Percentiles rank a stretch among this genome's conserved stretches.
phyloP scores from a whole-genome alignment of 2,113 vertebrate genomes.

The Rutilus rutilus region DNA sequence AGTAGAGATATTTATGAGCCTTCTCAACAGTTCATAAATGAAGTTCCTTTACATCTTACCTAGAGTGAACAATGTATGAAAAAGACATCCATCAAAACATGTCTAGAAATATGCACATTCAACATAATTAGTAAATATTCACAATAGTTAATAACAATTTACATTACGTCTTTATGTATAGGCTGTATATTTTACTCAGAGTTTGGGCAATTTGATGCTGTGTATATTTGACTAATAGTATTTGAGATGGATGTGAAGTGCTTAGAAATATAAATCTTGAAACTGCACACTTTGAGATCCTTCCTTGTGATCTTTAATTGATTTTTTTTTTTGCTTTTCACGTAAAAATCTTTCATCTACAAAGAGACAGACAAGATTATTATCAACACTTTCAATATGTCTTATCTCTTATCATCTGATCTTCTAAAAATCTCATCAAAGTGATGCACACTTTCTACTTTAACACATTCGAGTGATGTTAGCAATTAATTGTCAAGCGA shows the following conservation, averaged over 20 bases:
- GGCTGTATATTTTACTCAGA: not conserved
- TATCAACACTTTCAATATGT: not conserved
- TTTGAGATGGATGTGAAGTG: not conserved
- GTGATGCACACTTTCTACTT: not conserved
- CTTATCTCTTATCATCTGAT: not conserved
- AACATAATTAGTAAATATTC: not conserved
- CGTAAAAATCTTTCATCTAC: not conserved
- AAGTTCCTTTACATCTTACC: not conserved
- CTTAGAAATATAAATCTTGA: constrained; percentile 12
- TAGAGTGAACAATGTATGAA: not conserved
- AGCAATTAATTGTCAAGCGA: not conserved
- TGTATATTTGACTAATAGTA: not conserved
- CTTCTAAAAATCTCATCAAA: constrained; percentile 13
- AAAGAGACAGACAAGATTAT: not conserved
- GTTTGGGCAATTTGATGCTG: not conserved
- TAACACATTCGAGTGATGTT: not conserved
- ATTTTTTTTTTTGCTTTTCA: not conserved
- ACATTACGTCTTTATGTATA: not conserved
- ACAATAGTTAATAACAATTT: not conserved
- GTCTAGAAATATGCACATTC: not conserved
- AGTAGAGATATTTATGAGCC: constrained; percentile 22
- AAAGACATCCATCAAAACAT: not conserved
- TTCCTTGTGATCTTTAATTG: not conserved
- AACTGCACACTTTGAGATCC: not conserved
- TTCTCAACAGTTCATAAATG: constrained; percentile 16